phyloP scores from a whole-genome alignment of 1,140 invertebrate species.

The Anthonomus grandis region DNA sequence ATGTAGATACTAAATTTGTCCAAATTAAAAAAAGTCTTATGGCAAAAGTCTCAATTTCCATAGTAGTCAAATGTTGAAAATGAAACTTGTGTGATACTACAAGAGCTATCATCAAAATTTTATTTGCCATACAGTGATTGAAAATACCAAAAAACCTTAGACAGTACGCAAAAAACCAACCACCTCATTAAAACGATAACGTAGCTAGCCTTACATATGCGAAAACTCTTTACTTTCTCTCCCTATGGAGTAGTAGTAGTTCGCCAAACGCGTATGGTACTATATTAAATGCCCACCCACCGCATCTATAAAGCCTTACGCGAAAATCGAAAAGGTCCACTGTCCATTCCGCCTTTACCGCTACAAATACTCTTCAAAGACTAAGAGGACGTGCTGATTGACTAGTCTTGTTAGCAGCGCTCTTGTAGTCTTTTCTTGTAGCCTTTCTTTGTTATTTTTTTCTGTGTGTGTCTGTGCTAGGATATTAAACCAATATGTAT shows the following conservation, averaged over 20 bases:
- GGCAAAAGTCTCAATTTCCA: background rate
- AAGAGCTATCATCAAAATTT: too few species aligned
- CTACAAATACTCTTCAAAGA: too few species aligned
- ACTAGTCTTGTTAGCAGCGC: conserved; percentile 7
- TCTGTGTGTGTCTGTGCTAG: conserved; percentile 21
- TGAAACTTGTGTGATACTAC: too few species aligned
- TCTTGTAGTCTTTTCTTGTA: conserved; percentile 8
- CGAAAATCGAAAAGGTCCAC: conserved; percentile 14
- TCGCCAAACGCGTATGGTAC: conserved; percentile 8
- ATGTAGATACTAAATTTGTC: too few species aligned
- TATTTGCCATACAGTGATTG: too few species aligned
- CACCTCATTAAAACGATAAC: background rate
- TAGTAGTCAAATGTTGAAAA: background rate
- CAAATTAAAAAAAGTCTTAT: background rate
- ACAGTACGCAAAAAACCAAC: background rate
- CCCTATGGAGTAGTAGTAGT: conserved; percentile 6
- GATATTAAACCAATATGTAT: conserved; percentile 16
- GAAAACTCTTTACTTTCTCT: conserved; percentile 30
- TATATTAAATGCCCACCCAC: conserved; percentile 23
- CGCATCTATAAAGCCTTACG: conserved; percentile 26
- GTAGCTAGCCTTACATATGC: background rate
- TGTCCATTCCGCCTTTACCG: too few species aligned
- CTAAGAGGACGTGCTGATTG: too few species aligned
- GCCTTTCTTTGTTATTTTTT: background rate
- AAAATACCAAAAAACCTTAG: background rate